phyloP scores from a whole-genome alignment of 2,888 invertebrate genomes.

The Machimus rusticus region DNA sequence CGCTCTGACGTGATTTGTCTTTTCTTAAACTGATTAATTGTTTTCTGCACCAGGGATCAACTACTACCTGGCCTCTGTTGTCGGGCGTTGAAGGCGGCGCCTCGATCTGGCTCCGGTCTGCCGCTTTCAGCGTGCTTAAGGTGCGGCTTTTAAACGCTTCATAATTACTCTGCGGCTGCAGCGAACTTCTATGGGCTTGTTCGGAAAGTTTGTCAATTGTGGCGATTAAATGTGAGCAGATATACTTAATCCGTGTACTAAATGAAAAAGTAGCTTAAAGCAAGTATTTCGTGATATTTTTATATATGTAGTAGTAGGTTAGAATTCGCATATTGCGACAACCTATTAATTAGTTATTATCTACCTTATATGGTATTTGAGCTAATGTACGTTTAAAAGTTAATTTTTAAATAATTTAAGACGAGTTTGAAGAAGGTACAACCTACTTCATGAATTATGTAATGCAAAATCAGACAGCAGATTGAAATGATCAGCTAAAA shows the following conservation, averaged over 20 bases:
- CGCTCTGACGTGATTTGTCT: slow-evolving; percentile 37
- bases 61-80: not conserved
- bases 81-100: not conserved
- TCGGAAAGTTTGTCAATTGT: not conserved
- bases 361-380: too few species aligned
- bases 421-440: too few species aligned
- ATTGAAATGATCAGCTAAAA: too few species aligned
- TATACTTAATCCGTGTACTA: not conserved
- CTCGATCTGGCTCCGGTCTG: not conserved
- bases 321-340: too few species aligned
- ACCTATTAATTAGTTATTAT: too few species aligned
- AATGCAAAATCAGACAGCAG: too few species aligned
- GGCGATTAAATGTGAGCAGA: not conserved
- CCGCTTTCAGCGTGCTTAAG: not conserved
- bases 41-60: slow-evolving; percentile 20
- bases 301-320: too few species aligned
- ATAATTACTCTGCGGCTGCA: not conserved
- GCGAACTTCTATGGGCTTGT: not conserved
- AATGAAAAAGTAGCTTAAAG: not conserved
- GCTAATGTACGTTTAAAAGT: too few species aligned
- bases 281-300: too few species aligned
- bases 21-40: slow-evolving; percentile 39
- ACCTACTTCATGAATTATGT: too few species aligned
- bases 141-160: not conserved
- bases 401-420: too few species aligned